Conservation (phyloP, 2,113 vertebrate species). For the Oenanthe melanoleuca region DNA sequence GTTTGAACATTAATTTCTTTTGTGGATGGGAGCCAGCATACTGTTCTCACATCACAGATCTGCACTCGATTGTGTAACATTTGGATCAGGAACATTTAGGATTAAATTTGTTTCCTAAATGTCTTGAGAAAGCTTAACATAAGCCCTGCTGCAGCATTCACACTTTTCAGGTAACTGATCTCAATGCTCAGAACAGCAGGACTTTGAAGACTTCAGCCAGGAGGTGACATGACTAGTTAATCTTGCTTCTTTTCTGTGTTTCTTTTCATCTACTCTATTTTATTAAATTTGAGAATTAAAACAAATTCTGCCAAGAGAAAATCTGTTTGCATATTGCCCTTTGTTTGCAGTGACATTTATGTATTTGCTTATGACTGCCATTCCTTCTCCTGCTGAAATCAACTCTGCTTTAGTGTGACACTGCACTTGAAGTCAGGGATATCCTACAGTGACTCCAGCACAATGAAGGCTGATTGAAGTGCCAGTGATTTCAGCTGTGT, state of each 20-base stretch:
- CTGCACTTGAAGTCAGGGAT: slow-evolving; percentile 49
- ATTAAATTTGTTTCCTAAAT: slow-evolving; percentile 45
- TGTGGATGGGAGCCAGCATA: slow-evolving; percentile 29
- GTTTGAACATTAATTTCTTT: slow-evolving; percentile 43
- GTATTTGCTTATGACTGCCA: neutral
- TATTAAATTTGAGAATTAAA: slow-evolving; percentile 41
- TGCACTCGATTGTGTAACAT: neutral
- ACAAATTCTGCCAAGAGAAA: neutral
- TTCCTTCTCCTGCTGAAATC: slow-evolving; percentile 56
- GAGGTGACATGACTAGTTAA: slow-evolving; percentile 11
- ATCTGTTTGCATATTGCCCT: neutral
- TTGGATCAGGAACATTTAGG: slow-evolving; percentile 41
- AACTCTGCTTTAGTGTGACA: slow-evolving; percentile 59
- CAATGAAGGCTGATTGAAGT: slow-evolving; percentile 73
- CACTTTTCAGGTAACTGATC: neutral
- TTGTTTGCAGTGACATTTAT: slow-evolving; percentile 38
- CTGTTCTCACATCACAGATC: slow-evolving; percentile 23
- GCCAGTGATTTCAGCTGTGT: slow-evolving; percentile 70
- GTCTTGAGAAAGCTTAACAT: neutral
- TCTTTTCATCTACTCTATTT: neutral
- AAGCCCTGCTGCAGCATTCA: neutral
- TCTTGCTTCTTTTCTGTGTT: neutral
- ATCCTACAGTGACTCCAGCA: slow-evolving; percentile 49
- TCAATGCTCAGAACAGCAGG: slow-evolving; percentile 6
- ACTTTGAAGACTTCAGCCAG: slow-evolving; percentile 9